Evolutionary conservation across 2,113 vertebrate species (phyloP), one percentile per base, ranked within the genome.

Genomic region (Nycticryphes semicollaris): DNA sequence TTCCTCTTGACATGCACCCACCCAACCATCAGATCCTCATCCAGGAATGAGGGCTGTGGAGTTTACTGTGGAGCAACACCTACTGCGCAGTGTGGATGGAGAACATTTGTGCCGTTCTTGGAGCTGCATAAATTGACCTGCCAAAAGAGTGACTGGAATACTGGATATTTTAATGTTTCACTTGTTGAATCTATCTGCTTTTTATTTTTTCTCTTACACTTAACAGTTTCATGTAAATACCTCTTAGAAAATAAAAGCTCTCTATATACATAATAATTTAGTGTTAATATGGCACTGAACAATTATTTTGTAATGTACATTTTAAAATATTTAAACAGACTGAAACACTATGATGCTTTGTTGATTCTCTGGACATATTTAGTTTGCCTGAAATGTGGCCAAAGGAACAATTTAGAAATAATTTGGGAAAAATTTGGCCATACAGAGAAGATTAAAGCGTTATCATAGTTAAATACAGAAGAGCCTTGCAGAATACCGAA

Each of bases 401-500:
- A 95, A 93, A 95, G 68, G 47, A 81, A 81, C n/a, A 87, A 81
- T 48, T 74, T 59, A 91, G 74, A 89, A 17, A 41, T 74, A 84
- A 33, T 69, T 73, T 3, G 77, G 54, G 9, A 6, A 80, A 92
- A 87, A 76, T 7, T 62, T 16, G 53, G 30, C 54, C 53, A 41
- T 83, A 77, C 63, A 91, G 92, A 86, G 33, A 85, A 39, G 78
- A 66, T 89, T 86, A 89, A 25, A 80, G 13, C 48, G 25, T 91
- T 85, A 83, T 57, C 23, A 12, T 14, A 53, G 16, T 47, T 88
- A 79, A 79, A 86, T 62, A 88, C n/a, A 19, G 37, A 87, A 62
- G 17, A 93, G 14, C 27, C 45, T 68, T 45, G 3, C 45, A 76
- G 90, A 93, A 76, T 88, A 88, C 24, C 35, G 69, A 91, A 68